phyloP scores from a whole-genome alignment of 2,113 vertebrate species.

The Castor canadensis region DNA sequence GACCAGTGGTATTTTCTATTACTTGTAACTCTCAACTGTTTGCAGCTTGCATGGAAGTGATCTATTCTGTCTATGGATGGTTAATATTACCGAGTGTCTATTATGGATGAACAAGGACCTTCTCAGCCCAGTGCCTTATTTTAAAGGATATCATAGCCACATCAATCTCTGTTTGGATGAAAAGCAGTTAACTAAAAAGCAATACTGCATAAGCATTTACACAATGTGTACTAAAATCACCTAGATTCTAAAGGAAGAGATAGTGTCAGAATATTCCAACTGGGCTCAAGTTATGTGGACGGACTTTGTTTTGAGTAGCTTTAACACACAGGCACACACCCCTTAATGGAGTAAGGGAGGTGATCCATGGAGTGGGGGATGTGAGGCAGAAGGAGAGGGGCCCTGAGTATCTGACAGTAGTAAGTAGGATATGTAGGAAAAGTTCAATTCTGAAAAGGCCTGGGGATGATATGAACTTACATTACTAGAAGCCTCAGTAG shows the following conservation, averaged over 20 bases:
- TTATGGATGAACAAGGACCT: neutral
- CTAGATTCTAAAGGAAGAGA: neutral
- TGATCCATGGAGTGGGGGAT: neutral
- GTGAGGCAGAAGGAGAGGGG: neutral
- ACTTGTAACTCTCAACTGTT: neutral
- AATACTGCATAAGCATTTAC: neutral
- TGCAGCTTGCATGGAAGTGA: neutral
- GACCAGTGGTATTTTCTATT: conserved; percentile 50
- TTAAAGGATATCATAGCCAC: neutral
- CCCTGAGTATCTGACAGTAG: neutral
- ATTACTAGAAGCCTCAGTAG: neutral
- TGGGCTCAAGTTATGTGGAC: neutral
- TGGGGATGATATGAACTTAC: conserved; percentile 37
- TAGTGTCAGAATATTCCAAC: neutral
- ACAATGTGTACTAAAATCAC: neutral
- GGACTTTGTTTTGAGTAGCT: neutral
- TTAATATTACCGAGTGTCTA: neutral
- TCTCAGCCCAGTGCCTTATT: neutral
- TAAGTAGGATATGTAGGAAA: neutral
- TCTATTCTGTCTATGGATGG: neutral
- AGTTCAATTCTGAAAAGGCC: neutral
- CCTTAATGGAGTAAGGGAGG: neutral
- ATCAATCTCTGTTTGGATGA: neutral
- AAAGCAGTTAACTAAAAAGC: neutral
- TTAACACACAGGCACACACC: neutral